These are phyloP conservation scores for Apodemus sylvaticus DNA, from an alignment of 2,113 vertebrate genomes.

Conservation along the genomic window DNA sequence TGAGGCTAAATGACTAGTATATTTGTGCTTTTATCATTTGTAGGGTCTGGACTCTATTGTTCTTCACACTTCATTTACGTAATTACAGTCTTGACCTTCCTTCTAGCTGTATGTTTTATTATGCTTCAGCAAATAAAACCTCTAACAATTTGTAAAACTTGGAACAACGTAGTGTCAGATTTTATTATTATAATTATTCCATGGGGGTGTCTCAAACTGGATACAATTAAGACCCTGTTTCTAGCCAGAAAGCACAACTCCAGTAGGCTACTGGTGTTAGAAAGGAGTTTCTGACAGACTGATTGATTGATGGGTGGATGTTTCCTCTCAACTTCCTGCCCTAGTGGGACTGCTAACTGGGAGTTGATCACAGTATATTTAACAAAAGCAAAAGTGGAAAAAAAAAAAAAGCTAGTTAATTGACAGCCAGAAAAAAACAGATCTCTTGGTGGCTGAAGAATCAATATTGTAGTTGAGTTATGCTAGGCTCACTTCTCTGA, in stretches of 20 bases:
- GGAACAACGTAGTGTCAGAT: not conserved
- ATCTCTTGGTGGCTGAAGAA: not conserved
- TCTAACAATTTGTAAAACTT: not conserved
- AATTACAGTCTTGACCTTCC: slow-evolving; percentile 3
- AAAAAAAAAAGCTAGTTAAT: not conserved
- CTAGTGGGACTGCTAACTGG: not conserved
- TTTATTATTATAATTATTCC: slow-evolving; percentile 15
- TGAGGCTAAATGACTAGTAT: not conserved
- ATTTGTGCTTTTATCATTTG: not conserved
- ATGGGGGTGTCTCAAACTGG: not conserved
- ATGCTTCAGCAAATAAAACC: slow-evolving; percentile 8
- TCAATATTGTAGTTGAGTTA: not conserved
- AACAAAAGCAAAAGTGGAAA: slow-evolving; percentile 16
- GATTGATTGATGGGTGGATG: not conserved
- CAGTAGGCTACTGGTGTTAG: not conserved
- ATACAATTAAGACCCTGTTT: slow-evolving; percentile 3
- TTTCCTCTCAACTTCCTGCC: slow-evolving; percentile 50
- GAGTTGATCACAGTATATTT: slow-evolving; percentile 37
- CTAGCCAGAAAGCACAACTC: not conserved
- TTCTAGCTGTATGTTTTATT: not conserved
- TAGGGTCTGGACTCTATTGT: not conserved
- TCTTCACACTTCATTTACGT: not conserved
- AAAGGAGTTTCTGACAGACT: not conserved
- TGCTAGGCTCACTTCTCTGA: not conserved
- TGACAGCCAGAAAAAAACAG: slow-evolving; percentile 21